Evolutionary conservation across 2,888 invertebrate genomes (phyloP).

Genomic region (Tryphoninae sp.): DNA sequence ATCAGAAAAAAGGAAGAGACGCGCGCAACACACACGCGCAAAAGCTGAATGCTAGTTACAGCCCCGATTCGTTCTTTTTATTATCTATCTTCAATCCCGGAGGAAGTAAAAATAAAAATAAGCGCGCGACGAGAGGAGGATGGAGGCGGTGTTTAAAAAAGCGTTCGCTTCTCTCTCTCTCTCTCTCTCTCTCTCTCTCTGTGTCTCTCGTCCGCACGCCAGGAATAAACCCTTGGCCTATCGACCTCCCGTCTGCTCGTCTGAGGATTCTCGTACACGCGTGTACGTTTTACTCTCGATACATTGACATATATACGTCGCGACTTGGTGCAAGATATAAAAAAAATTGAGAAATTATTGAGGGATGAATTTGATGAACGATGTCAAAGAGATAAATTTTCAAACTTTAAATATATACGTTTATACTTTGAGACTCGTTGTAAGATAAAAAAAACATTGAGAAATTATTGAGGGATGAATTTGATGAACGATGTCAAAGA

Average conservation of each 20-base stretch:
- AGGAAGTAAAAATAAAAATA: slow-evolving; percentile 45
- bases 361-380: too few relatives aligned
- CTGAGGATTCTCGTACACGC: slow-evolving; percentile 59
- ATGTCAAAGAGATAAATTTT: too few relatives aligned
- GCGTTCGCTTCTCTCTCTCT: slow-evolving; percentile 55
- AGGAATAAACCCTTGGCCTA: slow-evolving; percentile 70
- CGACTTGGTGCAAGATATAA: background rate
- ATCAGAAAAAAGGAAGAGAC: too few relatives aligned
- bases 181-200: background rate
- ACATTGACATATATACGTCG: background rate
- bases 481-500: too few relatives aligned
- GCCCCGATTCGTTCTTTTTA: slow-evolving; percentile 14
- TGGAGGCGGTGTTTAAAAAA: slow-evolving; percentile 63
- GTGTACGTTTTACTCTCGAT: slow-evolving; percentile 43
- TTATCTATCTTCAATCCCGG: slow-evolving; percentile 2
- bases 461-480: too few relatives aligned
- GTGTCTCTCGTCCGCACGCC: background rate
- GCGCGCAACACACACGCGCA: background rate
- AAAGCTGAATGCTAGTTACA: slow-evolving; percentile 39
- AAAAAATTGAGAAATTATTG: too few relatives aligned
- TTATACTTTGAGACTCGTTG: background rate
- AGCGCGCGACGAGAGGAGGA: slow-evolving; percentile 55
- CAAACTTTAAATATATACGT: background rate
- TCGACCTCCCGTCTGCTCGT: slow-evolving; percentile 67
- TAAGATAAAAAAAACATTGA: too few relatives aligned